A percentile compares a stretch with the other conserved stretches of the same genome.
Conservation (phyloP, 2,888 invertebrate genomes). For the Encarsia formosa region DNA sequence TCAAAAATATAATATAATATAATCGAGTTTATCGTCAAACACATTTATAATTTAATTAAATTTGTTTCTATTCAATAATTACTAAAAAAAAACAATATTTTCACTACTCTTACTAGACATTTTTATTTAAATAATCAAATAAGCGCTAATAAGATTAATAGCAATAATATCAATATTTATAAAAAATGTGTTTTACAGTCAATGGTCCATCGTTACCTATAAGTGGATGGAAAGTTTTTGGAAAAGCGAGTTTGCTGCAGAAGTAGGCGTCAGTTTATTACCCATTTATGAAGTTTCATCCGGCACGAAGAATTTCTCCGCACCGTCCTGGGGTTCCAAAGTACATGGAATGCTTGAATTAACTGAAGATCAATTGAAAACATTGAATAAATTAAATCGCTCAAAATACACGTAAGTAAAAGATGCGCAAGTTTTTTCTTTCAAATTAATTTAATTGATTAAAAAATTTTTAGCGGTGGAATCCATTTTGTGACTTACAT, state of each 20-base stretch:
- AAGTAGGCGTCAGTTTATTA: slow-evolving; percentile 54
- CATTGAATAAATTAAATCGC: slow-evolving; percentile 37
- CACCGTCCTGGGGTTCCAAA: slow-evolving; percentile 50
- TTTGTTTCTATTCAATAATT: too few relatives aligned
- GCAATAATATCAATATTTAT: not conserved
- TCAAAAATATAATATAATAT: too few relatives aligned
- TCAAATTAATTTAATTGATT: not conserved
- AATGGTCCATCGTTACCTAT: slow-evolving; percentile 43
- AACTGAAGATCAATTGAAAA: slow-evolving; percentile 39
- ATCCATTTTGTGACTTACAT: slow-evolving; percentile 65
- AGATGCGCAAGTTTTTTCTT: slow-evolving; percentile 1
- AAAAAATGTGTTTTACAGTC: slow-evolving; percentile 26
- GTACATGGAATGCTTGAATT: slow-evolving; percentile 53
- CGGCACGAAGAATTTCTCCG: slow-evolving; percentile 35
- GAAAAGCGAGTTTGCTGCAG: slow-evolving; percentile 51
- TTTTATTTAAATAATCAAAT: too few relatives aligned
- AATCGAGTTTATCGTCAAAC: too few relatives aligned
- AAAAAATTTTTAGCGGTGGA: slow-evolving; percentile 55
- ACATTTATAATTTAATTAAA: too few relatives aligned
- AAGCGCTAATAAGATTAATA: too few relatives aligned
- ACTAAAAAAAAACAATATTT: too few relatives aligned
- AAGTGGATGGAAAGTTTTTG: slow-evolving; percentile 54
- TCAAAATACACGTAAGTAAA: slow-evolving; percentile 49
- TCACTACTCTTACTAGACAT: too few relatives aligned
- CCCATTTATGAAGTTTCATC: slow-evolving; percentile 50